Evolutionary conservation across 2,113 vertebrate species (phyloP).

Genomic region (Spermophilus dauricus): DNA sequence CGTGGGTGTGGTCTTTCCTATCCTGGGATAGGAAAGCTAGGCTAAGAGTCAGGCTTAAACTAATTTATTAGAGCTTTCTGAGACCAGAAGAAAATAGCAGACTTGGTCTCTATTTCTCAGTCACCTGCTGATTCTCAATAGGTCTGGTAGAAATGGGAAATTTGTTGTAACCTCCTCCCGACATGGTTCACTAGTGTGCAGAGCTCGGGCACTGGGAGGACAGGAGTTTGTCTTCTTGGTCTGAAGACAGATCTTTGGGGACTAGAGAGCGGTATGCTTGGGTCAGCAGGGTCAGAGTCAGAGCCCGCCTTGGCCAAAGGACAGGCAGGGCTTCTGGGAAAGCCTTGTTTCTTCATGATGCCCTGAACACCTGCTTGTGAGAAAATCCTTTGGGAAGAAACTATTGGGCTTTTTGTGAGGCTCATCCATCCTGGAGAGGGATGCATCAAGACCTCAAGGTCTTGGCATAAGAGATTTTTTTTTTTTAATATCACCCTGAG

Average conservation of each 20-base stretch:
- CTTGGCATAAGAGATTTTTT: background rate
- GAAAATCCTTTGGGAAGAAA: background rate
- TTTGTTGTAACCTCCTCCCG: background rate
- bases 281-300: background rate
- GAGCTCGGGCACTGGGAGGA: background rate
- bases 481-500: background rate
- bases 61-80: background rate
- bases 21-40: background rate
- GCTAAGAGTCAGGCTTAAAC: background rate
- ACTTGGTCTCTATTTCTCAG: background rate
- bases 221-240: background rate
- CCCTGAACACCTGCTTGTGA: background rate
- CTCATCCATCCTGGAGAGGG: background rate
- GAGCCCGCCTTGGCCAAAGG: background rate
- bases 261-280: background rate
- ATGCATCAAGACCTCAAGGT: background rate
- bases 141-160: background rate
- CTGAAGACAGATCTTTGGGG: background rate
- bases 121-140: background rate
- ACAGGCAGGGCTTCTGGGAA: background rate
- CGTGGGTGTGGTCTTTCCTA: background rate
- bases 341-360: rapidly evolving
- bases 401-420: background rate
- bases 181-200: background rate
- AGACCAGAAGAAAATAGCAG: background rate